phyloP scores from a whole-genome alignment of 2,113 vertebrate species.

The Platichthys stellatus region DNA sequence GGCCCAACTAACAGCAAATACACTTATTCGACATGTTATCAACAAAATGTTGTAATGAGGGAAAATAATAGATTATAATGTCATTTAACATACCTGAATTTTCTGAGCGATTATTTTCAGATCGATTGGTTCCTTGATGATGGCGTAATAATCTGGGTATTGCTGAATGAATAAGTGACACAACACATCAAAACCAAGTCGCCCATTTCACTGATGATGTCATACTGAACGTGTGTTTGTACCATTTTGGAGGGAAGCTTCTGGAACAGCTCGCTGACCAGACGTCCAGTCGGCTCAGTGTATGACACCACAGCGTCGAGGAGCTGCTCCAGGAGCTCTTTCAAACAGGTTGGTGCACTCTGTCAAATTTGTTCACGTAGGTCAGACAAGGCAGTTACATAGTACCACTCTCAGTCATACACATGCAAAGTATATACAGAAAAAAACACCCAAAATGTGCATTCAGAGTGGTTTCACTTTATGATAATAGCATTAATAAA shows the following conservation, averaged over 20 bases:
- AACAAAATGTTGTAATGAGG: neutral
- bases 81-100: slow-evolving; percentile 88
- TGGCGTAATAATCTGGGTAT: slow-evolving; percentile 99
- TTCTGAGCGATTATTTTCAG: slow-evolving; percentile 96
- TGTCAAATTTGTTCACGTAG: slow-evolving; percentile 49
- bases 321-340: slow-evolving; percentile 94
- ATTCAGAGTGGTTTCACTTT: too few relatives aligned
- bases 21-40: neutral
- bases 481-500: neutral
- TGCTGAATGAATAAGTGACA: slow-evolving; percentile 84
- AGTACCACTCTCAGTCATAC: neutral
- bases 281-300: slow-evolving; percentile 90
- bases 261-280: slow-evolving; percentile 98
- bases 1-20: slow-evolving; percentile 83
- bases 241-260: slow-evolving; percentile 99
- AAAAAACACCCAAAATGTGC: neutral
- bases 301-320: slow-evolving; percentile 92
- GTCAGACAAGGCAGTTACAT: neutral
- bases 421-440: neutral
- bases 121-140: slow-evolving; percentile 99
- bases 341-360: slow-evolving; percentile 89
- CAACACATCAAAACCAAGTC: slow-evolving; percentile 11
- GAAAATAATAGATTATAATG: neutral
- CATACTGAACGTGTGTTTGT: slow-evolving; percentile 33
- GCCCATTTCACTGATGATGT: neutral